Base-by-base conservation (phyloP, 2,797 vertebrate genomes). In the Helicolenus hilgendorfi region DNA sequence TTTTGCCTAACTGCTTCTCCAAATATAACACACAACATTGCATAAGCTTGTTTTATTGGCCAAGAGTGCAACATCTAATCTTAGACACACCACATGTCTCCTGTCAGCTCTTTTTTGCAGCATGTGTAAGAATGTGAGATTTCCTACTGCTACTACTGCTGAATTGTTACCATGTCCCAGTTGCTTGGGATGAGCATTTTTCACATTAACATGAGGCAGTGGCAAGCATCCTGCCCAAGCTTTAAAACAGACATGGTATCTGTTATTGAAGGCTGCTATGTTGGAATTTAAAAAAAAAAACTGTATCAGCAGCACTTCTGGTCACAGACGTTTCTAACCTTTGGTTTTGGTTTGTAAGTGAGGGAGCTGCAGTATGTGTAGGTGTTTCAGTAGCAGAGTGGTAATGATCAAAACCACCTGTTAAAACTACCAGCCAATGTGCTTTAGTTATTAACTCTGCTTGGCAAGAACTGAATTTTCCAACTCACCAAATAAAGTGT, bases 331-430 rank as follows among this genome's bases (percentile, higher is more conserved):
- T 49, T n/a, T 29, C 7, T 24, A 20, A 18, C 0, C 26, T 64
- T 72, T 24, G 22, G 9, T 24, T 80, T 59, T 79, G n/a, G 5
- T 29, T 56, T 60, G 27, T 80, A 22, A 58, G 35, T 7, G 26
- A 62, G 27, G 64, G 22, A 81, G 41, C 36, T 33, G 35, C 33
- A 71, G n/a, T 10, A 24, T 62, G 35, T 64, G 68, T 53, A 38
- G 38, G 72, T 62, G 31, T 29, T 58, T 81, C 63, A 41, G 70
- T 53, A 53, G 41, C 58, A 83, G 53, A 81, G 36, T 65, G 75
- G 60, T 59, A 49, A 59, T 91, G 49, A 91, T 91, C 8, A 84
- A 79, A 94, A 86, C 74, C 92, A 92, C 82, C 79, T 95, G 90
- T 91, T 90, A 45, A 92, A 93, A 85, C 77, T 56, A 60, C 63